Percentiles rank a stretch among this genome's conserved stretches.
Evolutionary conservation across 2,797 vertebrate genomes (phyloP).

Genomic region (Sphenodon punctatus): DNA sequence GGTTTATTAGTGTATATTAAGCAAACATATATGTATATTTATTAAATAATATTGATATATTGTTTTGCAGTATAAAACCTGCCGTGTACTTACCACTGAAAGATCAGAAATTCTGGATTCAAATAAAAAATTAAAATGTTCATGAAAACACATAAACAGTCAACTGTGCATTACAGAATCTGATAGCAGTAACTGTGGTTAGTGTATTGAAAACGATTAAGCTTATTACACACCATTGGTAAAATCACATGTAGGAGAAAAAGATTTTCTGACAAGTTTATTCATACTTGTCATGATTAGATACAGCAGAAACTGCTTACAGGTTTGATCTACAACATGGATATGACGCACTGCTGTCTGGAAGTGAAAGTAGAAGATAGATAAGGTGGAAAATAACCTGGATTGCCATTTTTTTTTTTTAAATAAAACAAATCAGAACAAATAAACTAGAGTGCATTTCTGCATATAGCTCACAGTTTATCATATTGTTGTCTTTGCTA

Average conservation of each 20-base stretch:
- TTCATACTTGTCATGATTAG: slow-evolving; percentile 55
- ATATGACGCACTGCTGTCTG: slow-evolving; percentile 20
- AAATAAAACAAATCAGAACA: slow-evolving; percentile 26
- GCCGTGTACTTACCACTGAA: slow-evolving; percentile 18
- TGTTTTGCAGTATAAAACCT: neutral
- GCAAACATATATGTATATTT: slow-evolving; percentile 44
- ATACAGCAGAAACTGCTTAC: neutral
- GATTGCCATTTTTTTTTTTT: slow-evolving; percentile 29
- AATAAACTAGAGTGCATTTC: slow-evolving; percentile 16
- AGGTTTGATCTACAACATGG: slow-evolving; percentile 44
- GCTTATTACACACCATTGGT: slow-evolving; percentile 29
- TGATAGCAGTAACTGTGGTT: slow-evolving; percentile 15
- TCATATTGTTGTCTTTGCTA: slow-evolving; percentile 5
- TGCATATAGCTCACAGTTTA: slow-evolving; percentile 36
- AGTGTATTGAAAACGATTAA: slow-evolving; percentile 3
- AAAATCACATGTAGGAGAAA: slow-evolving; percentile 7
- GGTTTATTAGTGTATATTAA: neutral
- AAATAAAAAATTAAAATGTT: slow-evolving; percentile 14
- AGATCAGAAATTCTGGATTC: slow-evolving; percentile 45
- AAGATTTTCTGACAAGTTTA: slow-evolving; percentile 31
- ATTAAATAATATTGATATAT: neutral
- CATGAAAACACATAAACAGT: slow-evolving; percentile 22
- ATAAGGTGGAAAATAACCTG: neutral
- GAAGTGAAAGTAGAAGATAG: slow-evolving; percentile 45
- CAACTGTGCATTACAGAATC: neutral